Base-by-base conservation (phyloP, 1,140 invertebrate genomes). In the Prorops nasuta region DNA sequence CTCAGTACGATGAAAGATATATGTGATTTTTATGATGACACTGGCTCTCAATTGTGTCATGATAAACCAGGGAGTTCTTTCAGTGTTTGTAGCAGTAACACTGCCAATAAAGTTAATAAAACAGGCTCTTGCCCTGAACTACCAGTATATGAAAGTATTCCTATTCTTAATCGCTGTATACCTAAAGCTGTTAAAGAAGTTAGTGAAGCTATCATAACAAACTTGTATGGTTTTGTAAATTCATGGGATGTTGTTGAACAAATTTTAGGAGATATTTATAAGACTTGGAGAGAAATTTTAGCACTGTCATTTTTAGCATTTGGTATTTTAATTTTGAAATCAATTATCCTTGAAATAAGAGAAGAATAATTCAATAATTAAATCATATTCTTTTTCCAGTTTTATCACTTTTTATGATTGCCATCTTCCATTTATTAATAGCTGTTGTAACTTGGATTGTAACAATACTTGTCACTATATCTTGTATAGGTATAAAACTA, bases 141-240 rank as follows among this genome's bases (percentile, higher is more conserved):
- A 35, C 89, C 89, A 3, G 80, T 92, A 12, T 84, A 87, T 66
- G 81, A 87, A 49, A 86, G 88, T 58, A 79, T 78, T 43, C 83
- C 90, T n/a, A 80, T 96, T 34, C 71, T 96, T 41, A 92, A 94
- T 72, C 83, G 93, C 19, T 97, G 94, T 74, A 83, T 96, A 54
- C 93, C 93, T 16, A 85, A 84, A 49, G 68, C 78, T 7, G 70
- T 86, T 6, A 81, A 82, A 53, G 83, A 86, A 41, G 66, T 86
- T 1, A 77, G 82, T 3, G 71, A 80, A 46, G 77, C 80, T 44
- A 75, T 88, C 16, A 79, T 89, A 49, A 80, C 74, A 14, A 85
- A 89, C 67, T 81, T 94, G 47, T 92, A 92, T 79, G 84, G 84
- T 7, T 79, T 91, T 51, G 77, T 96, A 7, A 94, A 94, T 69